Percentiles rank a stretch among this genome's conserved stretches.
Conservation (phyloP, 2,113 vertebrate genomes). For the Neolamprologus sp. region DNA sequence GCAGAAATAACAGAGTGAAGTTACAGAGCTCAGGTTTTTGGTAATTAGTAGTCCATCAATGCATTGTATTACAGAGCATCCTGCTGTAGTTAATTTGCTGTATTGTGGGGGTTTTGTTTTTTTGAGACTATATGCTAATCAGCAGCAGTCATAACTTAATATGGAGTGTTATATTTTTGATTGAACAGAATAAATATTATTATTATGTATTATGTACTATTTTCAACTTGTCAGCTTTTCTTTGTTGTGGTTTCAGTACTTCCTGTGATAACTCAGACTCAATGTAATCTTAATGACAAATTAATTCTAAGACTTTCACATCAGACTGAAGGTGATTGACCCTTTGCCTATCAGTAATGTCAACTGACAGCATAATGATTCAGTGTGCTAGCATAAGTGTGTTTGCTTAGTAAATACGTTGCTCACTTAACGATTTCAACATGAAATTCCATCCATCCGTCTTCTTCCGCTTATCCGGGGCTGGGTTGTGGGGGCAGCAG, state of each 20-base stretch:
- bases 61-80: neutral
- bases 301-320: neutral
- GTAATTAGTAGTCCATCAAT: neutral
- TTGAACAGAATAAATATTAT: neutral
- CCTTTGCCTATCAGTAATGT: neutral
- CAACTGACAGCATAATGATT: neutral
- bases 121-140: neutral
- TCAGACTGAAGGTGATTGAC: neutral
- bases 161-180: neutral
- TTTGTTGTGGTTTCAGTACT: neutral
- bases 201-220: neutral
- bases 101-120: rapidly evolving
- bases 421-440: neutral
- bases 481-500: neutral
- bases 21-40: neutral
- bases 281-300: neutral
- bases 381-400: neutral
- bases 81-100: neutral
- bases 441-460: rapidly evolving
- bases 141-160: neutral
- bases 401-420: neutral
- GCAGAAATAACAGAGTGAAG: neutral
- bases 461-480: neutral
- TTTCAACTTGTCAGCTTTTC: neutral
- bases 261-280: neutral